Percentiles rank a stretch among this genome's conserved stretches.
phyloP scores from a whole-genome alignment of 2,113 vertebrate genomes.

The Nansenia antarctica region DNA sequence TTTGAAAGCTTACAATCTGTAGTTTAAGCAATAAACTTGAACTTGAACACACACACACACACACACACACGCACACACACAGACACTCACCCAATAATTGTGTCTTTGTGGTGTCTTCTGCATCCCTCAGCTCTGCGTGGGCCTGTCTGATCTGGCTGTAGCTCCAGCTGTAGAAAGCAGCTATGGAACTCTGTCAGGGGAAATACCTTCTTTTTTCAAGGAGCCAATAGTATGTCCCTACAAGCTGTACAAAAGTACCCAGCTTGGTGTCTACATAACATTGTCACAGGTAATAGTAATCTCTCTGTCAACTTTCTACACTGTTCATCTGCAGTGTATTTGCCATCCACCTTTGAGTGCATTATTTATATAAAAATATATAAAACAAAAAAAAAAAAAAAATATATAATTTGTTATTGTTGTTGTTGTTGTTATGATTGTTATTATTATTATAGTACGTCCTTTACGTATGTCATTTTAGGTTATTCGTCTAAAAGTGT shows the following conservation, averaged over 20 bases:
- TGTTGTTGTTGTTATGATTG: no score
- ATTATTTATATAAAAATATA: background rate
- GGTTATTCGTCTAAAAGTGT: no score
- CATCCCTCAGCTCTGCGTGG: conserved; percentile 28
- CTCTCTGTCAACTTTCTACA: background rate
- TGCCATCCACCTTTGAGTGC: no score
- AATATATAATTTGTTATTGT: no score
- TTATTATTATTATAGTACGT: no score
- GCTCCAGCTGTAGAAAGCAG: conserved; percentile 33
- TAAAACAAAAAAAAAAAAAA: background rate
- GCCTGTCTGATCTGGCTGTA: conserved; percentile 23
- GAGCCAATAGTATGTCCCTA: background rate
- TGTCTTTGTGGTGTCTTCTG: conserved; percentile 16
- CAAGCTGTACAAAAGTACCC: background rate
- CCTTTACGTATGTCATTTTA: no score
- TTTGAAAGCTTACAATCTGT: no score
- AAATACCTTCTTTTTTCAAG: background rate
- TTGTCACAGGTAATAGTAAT: background rate
- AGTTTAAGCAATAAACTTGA: no score
- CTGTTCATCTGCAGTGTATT: background rate
- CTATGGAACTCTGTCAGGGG: conserved; percentile 27
- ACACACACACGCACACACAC: background rate
- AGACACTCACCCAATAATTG: background rate
- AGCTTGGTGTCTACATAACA: background rate
- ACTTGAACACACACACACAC: background rate